Evolutionary conservation across 2,113 vertebrate genomes (phyloP).

Genomic region (Hypanus sabinus): DNA sequence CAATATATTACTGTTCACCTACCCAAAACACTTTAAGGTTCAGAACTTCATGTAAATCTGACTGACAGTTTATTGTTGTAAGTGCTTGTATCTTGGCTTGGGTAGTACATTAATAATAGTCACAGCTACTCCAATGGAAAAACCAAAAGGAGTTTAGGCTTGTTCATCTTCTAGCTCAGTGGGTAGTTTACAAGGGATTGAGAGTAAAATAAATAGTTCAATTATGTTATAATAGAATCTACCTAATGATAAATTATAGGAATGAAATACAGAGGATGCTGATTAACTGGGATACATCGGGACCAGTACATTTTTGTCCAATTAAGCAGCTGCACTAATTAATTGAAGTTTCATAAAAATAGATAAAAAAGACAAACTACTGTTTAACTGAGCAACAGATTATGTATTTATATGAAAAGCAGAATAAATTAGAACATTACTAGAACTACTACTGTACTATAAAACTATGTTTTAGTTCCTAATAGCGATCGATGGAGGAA

Average conservation of each 20-base stretch:
- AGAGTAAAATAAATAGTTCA: neutral
- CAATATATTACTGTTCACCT: conserved; percentile 5
- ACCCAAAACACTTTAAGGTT: neutral
- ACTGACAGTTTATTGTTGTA: neutral
- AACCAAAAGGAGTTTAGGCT: conserved; percentile 4
- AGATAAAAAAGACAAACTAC: too few relatives aligned
- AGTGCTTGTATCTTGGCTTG: neutral
- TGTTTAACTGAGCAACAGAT: too few relatives aligned
- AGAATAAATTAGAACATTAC: too few relatives aligned
- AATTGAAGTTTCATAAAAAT: too few relatives aligned
- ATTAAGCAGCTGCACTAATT: too few relatives aligned
- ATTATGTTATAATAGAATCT: neutral
- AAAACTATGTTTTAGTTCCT: too few relatives aligned
- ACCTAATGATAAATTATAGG: neutral
- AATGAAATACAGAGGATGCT: neutral
- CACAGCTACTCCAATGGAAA: neutral
- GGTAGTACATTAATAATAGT: neutral
- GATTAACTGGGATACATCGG: too few relatives aligned
- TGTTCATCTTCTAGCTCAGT: neutral
- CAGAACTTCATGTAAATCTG: neutral
- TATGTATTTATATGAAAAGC: too few relatives aligned
- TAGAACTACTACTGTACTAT: too few relatives aligned
- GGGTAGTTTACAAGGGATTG: neutral
- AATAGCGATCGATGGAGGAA: too few relatives aligned
- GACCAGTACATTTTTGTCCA: too few relatives aligned